Evolutionary conservation across 2,113 vertebrate species (phyloP), one percentile per base, ranked within the genome.

Genomic region (Potamarius usumacintae): DNA sequence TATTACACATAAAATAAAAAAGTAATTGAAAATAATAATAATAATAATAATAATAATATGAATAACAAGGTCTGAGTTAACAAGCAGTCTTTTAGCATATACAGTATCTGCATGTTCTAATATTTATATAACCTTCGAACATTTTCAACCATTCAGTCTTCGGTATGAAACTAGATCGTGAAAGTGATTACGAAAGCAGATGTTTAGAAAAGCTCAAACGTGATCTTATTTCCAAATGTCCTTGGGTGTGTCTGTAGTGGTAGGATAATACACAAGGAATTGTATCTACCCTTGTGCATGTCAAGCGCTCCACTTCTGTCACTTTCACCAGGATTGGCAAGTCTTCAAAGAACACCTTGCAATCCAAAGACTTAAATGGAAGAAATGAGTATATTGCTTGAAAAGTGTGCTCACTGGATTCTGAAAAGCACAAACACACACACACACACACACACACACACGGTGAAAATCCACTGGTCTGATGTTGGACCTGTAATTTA

Each of bases 261-360:
- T 48, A 42, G 27, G 4, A 84, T 57, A 71, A 71, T 71, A 92
- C 91, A 91, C 85, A 89, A 91, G 85, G 87, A 50, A 60, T 52
- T 82, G 79, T 62, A 62, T 89, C 83, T 87, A 92, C 92, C 90
- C 90, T 92, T 89, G 91, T 86, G 89, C 90, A 84, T 18, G 91
- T 89, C 30, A 92, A 89, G 30, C 89, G 78, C 30, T 93, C 85
- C 85, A 93, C 92, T 85, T 93, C 91, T 62, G 90, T 92, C 83
- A 92, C 90, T 60, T 72, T 86, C 84, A 93, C 90, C 84, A 91
- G 91, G 86, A 94, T 92, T 90, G 92, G 87, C 87, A 91, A 82
- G n/a, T 91, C 90, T 69, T 94, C 87, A 20, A 88, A 83, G 80
- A 93, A 93, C 34, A 88, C 90, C 83, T 89, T 89, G 83, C 88